Evolutionary conservation across 2,113 vertebrate genomes (phyloP).

Genomic region (Pelodiscus sinensis): DNA sequence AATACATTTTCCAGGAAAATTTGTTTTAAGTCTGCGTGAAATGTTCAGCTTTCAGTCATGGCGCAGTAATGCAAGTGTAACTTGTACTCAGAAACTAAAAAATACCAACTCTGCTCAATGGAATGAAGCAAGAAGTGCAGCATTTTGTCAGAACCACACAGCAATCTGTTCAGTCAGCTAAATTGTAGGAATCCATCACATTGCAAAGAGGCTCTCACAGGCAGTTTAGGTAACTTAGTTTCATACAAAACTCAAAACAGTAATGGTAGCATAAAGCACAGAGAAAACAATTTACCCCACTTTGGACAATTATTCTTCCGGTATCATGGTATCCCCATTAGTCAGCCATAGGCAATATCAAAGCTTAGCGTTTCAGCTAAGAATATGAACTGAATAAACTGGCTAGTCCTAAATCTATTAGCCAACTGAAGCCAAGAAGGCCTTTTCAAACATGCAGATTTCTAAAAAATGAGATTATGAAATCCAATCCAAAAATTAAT

Average conservation of each 20-base stretch:
- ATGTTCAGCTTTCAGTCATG: background rate
- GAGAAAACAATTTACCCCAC: constrained; percentile 22
- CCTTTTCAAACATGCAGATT: background rate
- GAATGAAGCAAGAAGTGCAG: background rate
- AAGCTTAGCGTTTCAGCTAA: constrained; percentile 39
- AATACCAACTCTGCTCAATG: background rate
- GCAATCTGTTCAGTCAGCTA: constrained; percentile 8
- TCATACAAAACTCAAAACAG: constrained; percentile 33
- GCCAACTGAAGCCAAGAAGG: constrained; percentile 30
- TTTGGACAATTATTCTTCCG: constrained; percentile 45
- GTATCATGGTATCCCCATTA: constrained; percentile 7
- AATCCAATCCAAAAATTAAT: constrained; percentile 7
- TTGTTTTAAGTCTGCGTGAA: background rate
- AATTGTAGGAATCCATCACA: constrained; percentile 25
- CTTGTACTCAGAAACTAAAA: background rate
- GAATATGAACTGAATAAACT: background rate
- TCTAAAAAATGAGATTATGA: constrained; percentile 19
- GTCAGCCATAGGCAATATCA: constrained; percentile 21
- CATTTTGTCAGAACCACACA: background rate
- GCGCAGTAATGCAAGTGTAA: background rate
- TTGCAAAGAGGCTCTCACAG: constrained; percentile 26
- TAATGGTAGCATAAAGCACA: constrained; percentile 31
- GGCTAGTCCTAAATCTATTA: constrained; percentile 39
- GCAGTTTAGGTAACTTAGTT: constrained; percentile 38
- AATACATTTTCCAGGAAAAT: no score